Evolutionary conservation across 2,113 vertebrate genomes (phyloP), one percentile per base, ranked within the genome.

Genomic region (Cheirogaleus medius): DNA sequence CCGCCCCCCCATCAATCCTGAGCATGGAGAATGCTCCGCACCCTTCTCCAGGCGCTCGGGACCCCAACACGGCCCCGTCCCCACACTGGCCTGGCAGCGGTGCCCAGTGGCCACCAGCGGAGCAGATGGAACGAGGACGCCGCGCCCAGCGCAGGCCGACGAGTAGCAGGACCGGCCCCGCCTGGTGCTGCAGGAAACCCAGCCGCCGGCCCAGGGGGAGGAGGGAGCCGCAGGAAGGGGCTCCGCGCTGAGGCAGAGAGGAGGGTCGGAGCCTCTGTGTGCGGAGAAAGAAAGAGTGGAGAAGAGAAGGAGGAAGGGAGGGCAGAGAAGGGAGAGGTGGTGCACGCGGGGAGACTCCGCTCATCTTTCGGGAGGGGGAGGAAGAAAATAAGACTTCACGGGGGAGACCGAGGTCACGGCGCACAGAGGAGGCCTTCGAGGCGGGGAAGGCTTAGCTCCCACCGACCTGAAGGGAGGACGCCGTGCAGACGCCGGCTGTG

Each of bases 1-100:
- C 2, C 27, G 5, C 39, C 12, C 7, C 14, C 37, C 76, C 27
- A 1, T 2, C 1, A 2, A 32, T 9, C 3, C 2, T 11, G 27
- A 89, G 39, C n/a, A 17, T 6, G 8, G 11, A 18, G 3, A 14
- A 21, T 4, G 18, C 9, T 56, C 5, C 5, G 21, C 2, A 1
- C 2, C 29, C 37, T 17, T n/a, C 27, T 18, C 73, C 11, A 37
- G 58, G 52, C 66, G 77, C 6, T 37, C 0, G 82, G 63, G 11
- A 49, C 32, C 20, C 56, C 18, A 7, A 9, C 27, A 23, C 1
- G 12, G 17, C 5, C 5, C 3, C 17, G 39, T 52, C 23, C 58
- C n/a, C 6, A 11, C 5, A 58, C 74, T 4, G 11, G 47, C 9
- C 3, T 0, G 15, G 11, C 34, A 42, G 56, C 5, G 7, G 77